Conservation (phyloP, 2,888 invertebrate genomes). For the Bugulina stolonifera region DNA sequence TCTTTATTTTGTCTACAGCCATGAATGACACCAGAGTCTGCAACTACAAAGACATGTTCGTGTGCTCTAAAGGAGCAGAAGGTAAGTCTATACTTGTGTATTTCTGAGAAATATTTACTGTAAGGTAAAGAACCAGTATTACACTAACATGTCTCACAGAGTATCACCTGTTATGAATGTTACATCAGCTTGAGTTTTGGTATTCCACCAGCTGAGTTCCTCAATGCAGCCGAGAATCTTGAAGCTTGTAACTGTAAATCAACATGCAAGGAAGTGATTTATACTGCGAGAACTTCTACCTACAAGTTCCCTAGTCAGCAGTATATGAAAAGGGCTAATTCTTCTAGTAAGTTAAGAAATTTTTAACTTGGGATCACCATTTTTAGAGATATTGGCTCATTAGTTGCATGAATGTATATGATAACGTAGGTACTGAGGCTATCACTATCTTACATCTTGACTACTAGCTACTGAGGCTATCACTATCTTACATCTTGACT, state of each 20-base stretch:
- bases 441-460: too few species aligned
- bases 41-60: background rate
- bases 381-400: too few species aligned
- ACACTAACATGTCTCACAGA: too few species aligned
- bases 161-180: background rate
- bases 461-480: too few species aligned
- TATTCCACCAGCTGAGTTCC: background rate
- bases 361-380: too few species aligned
- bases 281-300: background rate
- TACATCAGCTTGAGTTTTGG: background rate
- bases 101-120: background rate
- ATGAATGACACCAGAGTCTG: background rate
- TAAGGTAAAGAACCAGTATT: background rate
- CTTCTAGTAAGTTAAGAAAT: background rate
- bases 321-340: background rate
- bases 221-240: background rate
- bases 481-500: too few species aligned
- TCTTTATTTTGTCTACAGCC: background rate
- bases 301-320: background rate
- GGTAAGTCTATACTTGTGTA: background rate
- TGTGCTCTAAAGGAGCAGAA: background rate
- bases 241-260: conserved; percentile 2
- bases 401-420: too few species aligned
- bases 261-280: conserved; percentile 9
- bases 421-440: too few species aligned